phyloP scores from a whole-genome alignment of 2,113 vertebrate species.

The Murina feae region DNA sequence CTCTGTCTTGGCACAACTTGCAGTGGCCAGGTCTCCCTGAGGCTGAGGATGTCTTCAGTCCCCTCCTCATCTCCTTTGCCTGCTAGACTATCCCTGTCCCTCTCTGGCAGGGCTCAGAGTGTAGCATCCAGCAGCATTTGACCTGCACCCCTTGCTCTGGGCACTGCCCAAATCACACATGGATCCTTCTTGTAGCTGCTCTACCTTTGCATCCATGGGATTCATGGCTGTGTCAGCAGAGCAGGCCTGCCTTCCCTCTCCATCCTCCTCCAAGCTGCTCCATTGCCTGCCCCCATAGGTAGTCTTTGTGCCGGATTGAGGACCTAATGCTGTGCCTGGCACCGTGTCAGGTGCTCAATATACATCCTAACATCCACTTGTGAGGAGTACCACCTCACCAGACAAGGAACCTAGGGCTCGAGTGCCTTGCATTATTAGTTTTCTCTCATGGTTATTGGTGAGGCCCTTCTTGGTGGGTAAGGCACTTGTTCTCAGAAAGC shows the following conservation, averaged over 20 bases:
- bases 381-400: no score
- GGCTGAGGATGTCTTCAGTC: background rate
- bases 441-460: background rate
- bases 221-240: background rate
- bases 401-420: background rate
- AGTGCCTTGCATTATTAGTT: no score
- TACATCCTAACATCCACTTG: background rate
- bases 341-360: background rate
- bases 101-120: background rate
- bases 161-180: no score
- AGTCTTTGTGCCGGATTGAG: background rate
- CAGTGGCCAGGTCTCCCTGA: background rate
- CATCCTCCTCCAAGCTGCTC: fast-evolving
- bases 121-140: fast-evolving
- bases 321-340: background rate
- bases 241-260: background rate
- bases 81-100: no score
- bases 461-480: background rate
- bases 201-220: background rate
- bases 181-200: background rate
- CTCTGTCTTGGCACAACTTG: background rate
- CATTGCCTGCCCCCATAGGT: fast-evolving
- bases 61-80: background rate
- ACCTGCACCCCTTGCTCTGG: background rate
- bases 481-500: background rate